Conservation (phyloP, 2,888 invertebrate species). For the Drosophila borborema region DNA sequence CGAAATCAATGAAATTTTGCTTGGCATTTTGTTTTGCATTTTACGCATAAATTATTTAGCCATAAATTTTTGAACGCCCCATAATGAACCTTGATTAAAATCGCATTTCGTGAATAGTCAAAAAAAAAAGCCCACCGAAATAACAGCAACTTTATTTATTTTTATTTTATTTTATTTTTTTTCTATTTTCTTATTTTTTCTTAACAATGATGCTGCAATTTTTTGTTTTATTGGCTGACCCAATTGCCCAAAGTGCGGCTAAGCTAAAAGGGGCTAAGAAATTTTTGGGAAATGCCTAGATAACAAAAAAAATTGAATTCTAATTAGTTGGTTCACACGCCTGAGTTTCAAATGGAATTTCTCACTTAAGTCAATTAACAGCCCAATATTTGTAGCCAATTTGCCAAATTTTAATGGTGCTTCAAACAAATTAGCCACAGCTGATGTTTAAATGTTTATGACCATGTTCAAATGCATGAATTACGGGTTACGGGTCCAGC, state of each 20-base stretch:
- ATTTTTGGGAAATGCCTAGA: slow-evolving; percentile 19
- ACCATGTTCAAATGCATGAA: slow-evolving; percentile 43
- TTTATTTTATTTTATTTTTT: not conserved
- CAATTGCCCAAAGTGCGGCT: slow-evolving; percentile 41
- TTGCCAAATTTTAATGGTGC: slow-evolving; percentile 59
- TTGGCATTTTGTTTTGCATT: slow-evolving; percentile 65
- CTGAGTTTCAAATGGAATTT: slow-evolving; percentile 22
- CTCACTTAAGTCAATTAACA: slow-evolving; percentile 46
- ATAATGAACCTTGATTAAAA: slow-evolving; percentile 64
- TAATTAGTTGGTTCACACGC: slow-evolving; percentile 60
- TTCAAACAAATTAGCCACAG: slow-evolving; percentile 67
- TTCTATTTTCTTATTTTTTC: not conserved
- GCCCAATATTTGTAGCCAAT: slow-evolving; percentile 50
- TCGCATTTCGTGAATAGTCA: slow-evolving; percentile 51
- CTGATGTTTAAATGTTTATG: slow-evolving; percentile 62
- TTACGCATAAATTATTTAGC: slow-evolving; percentile 67
- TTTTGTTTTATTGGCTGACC: slow-evolving; percentile 53
- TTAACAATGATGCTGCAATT: slow-evolving; percentile 68
- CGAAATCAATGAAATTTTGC: slow-evolving; percentile 24
- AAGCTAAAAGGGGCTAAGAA: slow-evolving; percentile 9
- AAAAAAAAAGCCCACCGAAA: slow-evolving; percentile 9
- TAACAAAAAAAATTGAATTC: slow-evolving; percentile 32
- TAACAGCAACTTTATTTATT: slow-evolving; percentile 15
- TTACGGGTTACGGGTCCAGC: slow-evolving; percentile 38
- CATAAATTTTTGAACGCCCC: slow-evolving; percentile 63